A percentile compares a stretch with the other conserved stretches of the same genome.
Conservation (phyloP, 2,797 vertebrate species). For the Myripristis jacobus region DNA sequence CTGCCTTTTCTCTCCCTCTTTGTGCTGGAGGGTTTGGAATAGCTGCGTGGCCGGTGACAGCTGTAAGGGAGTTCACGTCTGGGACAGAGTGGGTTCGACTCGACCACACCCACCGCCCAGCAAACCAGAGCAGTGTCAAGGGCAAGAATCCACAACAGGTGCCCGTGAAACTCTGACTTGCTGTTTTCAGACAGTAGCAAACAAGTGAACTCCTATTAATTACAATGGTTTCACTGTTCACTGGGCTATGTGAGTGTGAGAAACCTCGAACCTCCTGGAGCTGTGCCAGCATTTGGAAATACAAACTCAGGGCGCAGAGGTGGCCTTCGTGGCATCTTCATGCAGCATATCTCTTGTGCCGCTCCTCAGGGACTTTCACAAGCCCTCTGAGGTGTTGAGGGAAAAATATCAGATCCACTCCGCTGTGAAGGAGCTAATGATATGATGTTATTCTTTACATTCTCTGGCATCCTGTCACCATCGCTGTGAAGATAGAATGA, state of each 20-base stretch:
- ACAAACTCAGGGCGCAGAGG: conserved; percentile 51
- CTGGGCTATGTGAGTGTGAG: conserved; percentile 16
- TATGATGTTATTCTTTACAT: conserved; percentile 42
- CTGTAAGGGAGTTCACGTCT: conserved; percentile 79
- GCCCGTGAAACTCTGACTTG: conserved; percentile 42
- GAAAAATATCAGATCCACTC: conserved; percentile 50
- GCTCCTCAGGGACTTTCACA: conserved; percentile 32
- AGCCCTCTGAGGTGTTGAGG: conserved; percentile 44
- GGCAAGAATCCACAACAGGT: conserved; percentile 78
- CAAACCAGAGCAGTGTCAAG: conserved; percentile 58
- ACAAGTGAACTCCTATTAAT: conserved; percentile 16
- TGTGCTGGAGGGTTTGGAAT: conserved; percentile 57
- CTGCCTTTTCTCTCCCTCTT: conserved; percentile 2
- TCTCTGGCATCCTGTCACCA: conserved; percentile 5
- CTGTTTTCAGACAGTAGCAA: conserved; percentile 59
- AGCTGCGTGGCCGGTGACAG: conserved; percentile 69
- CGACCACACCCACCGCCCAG: conserved; percentile 58
- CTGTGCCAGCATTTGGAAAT: conserved; percentile 47
- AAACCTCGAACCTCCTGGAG: conserved; percentile 16
- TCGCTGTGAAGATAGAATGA: conserved; percentile 15
- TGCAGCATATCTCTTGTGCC: conserved; percentile 23
- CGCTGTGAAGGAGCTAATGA: conserved; percentile 47
- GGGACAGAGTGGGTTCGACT: conserved; percentile 68
- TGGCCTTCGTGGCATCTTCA: conserved; percentile 53
- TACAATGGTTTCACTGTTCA: conserved; percentile 55